Percentiles rank a stretch among this genome's conserved stretches.
Evolutionary conservation across 2,888 invertebrate species (phyloP).

Genomic region (Drosophila borborema): DNA sequence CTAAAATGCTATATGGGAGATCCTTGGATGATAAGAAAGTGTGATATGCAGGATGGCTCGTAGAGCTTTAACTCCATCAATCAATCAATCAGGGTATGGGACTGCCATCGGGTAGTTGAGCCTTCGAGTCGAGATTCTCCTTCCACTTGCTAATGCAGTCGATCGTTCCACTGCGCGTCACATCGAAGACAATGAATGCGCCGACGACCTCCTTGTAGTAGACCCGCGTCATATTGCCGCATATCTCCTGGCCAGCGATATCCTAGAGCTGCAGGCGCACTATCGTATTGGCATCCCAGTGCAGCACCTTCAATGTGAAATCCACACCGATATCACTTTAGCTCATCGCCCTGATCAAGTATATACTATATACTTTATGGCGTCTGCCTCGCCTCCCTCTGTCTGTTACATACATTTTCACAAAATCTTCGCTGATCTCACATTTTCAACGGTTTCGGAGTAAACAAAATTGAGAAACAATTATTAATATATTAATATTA

Average conservation of each 20-base stretch:
- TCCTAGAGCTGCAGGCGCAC: slow-evolving; percentile 99
- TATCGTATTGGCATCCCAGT: slow-evolving; percentile 97
- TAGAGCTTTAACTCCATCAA: too few species aligned
- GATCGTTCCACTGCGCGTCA: slow-evolving; percentile 95
- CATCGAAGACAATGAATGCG: slow-evolving; percentile 98
- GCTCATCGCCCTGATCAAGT: too few species aligned
- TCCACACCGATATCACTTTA: slow-evolving; percentile 90
- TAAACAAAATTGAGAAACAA: too few species aligned
- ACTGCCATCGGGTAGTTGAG: slow-evolving; percentile 96
- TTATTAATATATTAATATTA: too few species aligned
- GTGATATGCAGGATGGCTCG: neutral
- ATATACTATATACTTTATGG: too few species aligned
- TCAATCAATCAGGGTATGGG: slow-evolving; percentile 89
- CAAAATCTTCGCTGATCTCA: too few species aligned
- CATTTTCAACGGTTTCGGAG: too few species aligned
- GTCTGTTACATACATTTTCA: too few species aligned
- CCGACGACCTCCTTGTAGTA: slow-evolving; percentile 99
- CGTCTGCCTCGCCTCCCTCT: too few species aligned
- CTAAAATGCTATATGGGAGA: neutral
- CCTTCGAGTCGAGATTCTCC: slow-evolving; percentile 98
- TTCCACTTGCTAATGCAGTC: slow-evolving; percentile 99
- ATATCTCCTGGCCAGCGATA: slow-evolving; percentile 93
- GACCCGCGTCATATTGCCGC: slow-evolving; percentile 99
- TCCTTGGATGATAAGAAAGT: neutral
- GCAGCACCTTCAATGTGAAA: slow-evolving; percentile 98